These are phyloP conservation scores for Takifugu flavidus DNA, from an alignment of 2,113 vertebrate genomes.

Conservation along the genomic window DNA sequence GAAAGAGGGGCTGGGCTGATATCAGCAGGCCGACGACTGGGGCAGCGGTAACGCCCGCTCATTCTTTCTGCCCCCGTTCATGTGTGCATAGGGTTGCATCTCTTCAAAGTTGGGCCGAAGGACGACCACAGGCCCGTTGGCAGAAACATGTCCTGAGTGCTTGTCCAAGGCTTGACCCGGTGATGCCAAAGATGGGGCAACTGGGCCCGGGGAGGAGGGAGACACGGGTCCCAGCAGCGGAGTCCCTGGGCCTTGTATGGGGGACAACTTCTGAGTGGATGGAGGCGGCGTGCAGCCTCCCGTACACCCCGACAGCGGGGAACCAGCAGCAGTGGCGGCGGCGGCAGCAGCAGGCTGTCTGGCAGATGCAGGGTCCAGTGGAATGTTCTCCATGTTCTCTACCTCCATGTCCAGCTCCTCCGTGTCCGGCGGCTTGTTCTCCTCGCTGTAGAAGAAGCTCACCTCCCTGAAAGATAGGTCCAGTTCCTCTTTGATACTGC, in stretches of 20 bases:
- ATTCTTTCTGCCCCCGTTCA: conserved; percentile 95
- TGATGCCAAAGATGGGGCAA: conserved; percentile 55
- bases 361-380: conserved; percentile 87
- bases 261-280: conserved; percentile 56
- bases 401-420: conserved; percentile 95
- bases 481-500: conserved; percentile 92
- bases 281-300: conserved; percentile 48
- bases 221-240: conserved; percentile 60
- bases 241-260: conserved; percentile 59
- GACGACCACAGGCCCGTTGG: conserved; percentile 87
- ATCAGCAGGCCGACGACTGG: conserved; percentile 98
- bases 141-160: conserved; percentile 85
- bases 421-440: conserved; percentile 93
- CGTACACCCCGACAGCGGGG: conserved; percentile 40
- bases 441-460: conserved; percentile 98
- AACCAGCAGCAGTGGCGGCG: conserved; percentile 10
- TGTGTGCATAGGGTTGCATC: conserved; percentile 93
- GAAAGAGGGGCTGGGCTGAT: conserved; percentile 48
- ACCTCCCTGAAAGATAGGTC: conserved; percentile 89
- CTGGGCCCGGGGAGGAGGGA: conserved; percentile 48
- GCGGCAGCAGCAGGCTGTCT: conserved; percentile 74
- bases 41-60: conserved; percentile 93
- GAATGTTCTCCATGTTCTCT: conserved; percentile 96
- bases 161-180: conserved; percentile 75
- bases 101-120: conserved; percentile 90